phyloP scores from a whole-genome alignment of 1,140 invertebrate species.

The Daktulosphaira vitifoliae region DNA sequence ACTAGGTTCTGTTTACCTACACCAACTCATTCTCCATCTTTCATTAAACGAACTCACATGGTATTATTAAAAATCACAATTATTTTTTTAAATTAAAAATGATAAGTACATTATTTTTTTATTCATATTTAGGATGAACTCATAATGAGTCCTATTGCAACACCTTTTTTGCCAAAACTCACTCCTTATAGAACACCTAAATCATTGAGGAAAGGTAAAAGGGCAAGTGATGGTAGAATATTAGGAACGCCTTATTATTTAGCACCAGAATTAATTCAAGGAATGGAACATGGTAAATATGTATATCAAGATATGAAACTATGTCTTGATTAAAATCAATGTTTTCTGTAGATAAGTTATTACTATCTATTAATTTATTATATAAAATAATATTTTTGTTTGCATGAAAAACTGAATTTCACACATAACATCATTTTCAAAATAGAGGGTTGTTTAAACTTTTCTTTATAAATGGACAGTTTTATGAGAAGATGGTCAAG shows the following conservation, averaged over 20 bases:
- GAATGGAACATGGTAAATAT: constrained; percentile 47
- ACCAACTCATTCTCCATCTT: constrained; percentile 13
- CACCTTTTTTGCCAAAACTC: constrained; percentile 44
- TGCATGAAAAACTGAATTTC: too few species aligned
- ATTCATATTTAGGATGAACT: constrained; percentile 37
- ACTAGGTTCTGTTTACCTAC: constrained; percentile 25
- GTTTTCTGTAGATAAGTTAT: too few species aligned
- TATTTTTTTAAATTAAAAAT: too few species aligned
- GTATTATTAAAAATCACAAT: not conserved
- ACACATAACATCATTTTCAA: too few species aligned
- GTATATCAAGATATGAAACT: not conserved
- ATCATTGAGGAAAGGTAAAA: constrained; percentile 62
- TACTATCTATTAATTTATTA: too few species aligned
- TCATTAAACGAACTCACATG: constrained; percentile 18
- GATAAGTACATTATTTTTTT: too few species aligned
- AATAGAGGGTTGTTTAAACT: too few species aligned
- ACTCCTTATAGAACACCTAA: constrained; percentile 83
- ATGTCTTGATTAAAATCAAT: too few species aligned
- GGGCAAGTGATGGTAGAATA: constrained; percentile 59
- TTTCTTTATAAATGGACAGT: too few species aligned
- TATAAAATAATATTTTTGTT: too few species aligned
- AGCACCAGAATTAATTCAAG: constrained; percentile 78
- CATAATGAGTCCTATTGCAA: constrained; percentile 40
- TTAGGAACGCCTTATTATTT: constrained; percentile 93
- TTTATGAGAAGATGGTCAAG: too few species aligned